These are phyloP conservation scores for Silurus asotus DNA, from an alignment of 2,113 vertebrate genomes.

Conservation along the genomic window DNA sequence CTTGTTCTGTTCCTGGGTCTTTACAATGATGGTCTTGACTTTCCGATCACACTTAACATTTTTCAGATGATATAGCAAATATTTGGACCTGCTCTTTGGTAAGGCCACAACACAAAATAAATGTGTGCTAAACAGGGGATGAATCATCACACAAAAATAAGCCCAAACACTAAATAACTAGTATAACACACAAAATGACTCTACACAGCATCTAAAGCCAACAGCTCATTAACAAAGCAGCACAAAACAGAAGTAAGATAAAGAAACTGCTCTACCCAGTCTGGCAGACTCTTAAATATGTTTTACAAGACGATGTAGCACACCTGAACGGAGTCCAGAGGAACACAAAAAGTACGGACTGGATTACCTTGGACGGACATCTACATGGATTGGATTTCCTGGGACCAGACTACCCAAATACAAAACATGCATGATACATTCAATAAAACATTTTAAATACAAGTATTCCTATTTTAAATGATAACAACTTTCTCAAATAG, in stretches of 20 bases:
- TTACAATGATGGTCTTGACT: neutral
- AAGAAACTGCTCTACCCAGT: neutral
- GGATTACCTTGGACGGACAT: neutral
- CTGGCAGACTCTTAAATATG: neutral
- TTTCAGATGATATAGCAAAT: neutral
- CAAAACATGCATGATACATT: neutral
- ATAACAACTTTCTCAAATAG: neutral
- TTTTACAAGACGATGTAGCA: neutral
- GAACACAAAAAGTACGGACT: neutral
- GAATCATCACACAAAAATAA: neutral
- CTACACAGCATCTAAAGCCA: neutral
- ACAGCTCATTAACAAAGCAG: neutral
- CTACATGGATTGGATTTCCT: neutral
- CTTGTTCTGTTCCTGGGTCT: neutral
- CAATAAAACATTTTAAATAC: neutral
- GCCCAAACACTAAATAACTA: neutral
- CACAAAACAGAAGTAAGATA: neutral
- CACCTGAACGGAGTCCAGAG: neutral
- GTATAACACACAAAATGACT: neutral
- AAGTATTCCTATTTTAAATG: neutral
- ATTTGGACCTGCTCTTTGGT: neutral
- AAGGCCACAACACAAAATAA: neutral
- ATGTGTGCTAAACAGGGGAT: neutral
- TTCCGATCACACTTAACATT: neutral
- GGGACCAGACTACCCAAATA: neutral